Conservation (phyloP, 37 sponge, comb jelly and placozoan species). For the Cliona cf. orientalis region DNA sequence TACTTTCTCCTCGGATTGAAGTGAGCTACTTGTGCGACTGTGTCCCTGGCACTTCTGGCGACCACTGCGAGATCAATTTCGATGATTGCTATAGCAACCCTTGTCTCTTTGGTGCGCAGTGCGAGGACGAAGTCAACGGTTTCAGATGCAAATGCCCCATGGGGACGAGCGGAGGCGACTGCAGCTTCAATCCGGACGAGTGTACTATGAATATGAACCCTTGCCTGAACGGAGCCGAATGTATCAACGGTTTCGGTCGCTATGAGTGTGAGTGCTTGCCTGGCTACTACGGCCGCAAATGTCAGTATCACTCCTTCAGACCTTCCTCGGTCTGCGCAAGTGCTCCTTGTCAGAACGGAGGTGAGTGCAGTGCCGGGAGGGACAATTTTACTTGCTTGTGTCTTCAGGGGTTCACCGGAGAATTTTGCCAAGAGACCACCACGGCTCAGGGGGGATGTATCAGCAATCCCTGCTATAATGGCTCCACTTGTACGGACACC, state of each 20-base stretch:
- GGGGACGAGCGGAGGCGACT: slow-evolving; percentile 62
- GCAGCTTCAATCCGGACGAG: slow-evolving; percentile 47
- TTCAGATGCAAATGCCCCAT: slow-evolving; percentile 60
- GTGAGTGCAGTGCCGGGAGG: slow-evolving; percentile 48
- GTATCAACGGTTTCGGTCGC: slow-evolving; percentile 15
- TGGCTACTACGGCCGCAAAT: slow-evolving; percentile 72
- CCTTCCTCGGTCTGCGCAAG: slow-evolving; percentile 23
- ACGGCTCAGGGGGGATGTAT: slow-evolving; percentile 48
- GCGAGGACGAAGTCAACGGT: slow-evolving; percentile 52
- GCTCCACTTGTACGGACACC: slow-evolving; percentile 55
- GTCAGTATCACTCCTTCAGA: slow-evolving; percentile 64
- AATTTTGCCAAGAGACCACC: slow-evolving; percentile 17
- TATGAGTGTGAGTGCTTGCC: slow-evolving; percentile 43
- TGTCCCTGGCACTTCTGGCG: slow-evolving; percentile 58
- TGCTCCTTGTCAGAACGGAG: slow-evolving; percentile 61
- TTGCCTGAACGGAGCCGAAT: slow-evolving; percentile 63
- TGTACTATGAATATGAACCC: slow-evolving; percentile 35
- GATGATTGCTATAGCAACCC: slow-evolving; percentile 78
- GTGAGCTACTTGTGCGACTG: slow-evolving; percentile 64
- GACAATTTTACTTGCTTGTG: slow-evolving; percentile 64
- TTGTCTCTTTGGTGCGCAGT: slow-evolving; percentile 57
- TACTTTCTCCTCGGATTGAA: slow-evolving; percentile 40
- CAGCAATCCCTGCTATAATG: slow-evolving; percentile 77
- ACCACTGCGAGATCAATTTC: slow-evolving; percentile 54
- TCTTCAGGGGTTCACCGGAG: slow-evolving; percentile 43